A percentile compares a stretch with the other conserved stretches of the same genome.
Evolutionary conservation across 2,797 vertebrate species (phyloP).

Genomic region (Sebastes kiyomatsui): DNA sequence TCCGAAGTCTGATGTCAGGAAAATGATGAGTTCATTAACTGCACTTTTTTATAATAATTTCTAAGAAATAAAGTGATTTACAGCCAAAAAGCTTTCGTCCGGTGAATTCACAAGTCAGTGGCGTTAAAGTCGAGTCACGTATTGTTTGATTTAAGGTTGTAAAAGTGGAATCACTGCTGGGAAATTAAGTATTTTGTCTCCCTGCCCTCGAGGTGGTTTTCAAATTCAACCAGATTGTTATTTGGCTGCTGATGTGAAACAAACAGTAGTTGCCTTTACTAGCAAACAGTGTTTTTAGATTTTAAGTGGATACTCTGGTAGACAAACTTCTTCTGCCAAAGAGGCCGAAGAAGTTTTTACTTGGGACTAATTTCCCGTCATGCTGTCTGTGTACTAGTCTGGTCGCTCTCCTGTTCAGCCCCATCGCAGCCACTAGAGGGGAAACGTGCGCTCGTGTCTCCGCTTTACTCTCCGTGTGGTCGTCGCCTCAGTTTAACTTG

Average conservation of each 20-base stretch:
- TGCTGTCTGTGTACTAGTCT: neutral
- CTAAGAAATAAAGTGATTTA: too few species aligned
- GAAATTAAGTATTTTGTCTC: neutral
- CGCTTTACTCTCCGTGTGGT: neutral
- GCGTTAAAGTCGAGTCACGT: neutral
- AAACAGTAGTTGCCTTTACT: neutral
- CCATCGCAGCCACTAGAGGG: neutral
- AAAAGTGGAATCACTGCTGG: neutral
- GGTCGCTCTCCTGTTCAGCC: neutral
- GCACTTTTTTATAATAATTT: neutral
- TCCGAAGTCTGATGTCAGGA: too few species aligned
- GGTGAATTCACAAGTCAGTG: neutral
- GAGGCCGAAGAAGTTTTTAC: neutral
- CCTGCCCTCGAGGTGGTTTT: neutral
- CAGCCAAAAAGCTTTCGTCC: neutral
- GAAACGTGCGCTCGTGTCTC: slow-evolving; percentile 19
- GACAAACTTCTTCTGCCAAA: neutral
- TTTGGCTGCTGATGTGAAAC: neutral
- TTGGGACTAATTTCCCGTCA: neutral
- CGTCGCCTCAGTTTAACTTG: slow-evolving; percentile 25
- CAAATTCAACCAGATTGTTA: neutral
- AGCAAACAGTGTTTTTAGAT: neutral
- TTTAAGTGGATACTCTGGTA: too few species aligned
- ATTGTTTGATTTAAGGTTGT: neutral
- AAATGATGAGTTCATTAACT: neutral